phyloP scores from a whole-genome alignment of 1,140 invertebrate genomes.

The Lordiphosa clarofinis region DNA sequence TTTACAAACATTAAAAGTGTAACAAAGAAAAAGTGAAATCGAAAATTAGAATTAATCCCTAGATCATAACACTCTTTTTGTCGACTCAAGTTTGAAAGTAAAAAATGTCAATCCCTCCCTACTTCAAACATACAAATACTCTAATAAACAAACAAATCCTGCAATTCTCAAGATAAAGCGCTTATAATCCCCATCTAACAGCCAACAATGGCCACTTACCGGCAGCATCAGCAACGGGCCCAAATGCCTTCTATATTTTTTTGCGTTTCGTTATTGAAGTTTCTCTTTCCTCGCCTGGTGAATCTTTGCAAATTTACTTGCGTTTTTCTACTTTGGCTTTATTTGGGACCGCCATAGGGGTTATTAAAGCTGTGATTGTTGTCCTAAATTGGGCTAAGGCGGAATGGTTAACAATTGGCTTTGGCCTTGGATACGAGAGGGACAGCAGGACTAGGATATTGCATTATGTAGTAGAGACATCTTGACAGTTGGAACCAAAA shows the following conservation, averaged over 20 bases:
- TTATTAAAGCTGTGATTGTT: conserved; percentile 58
- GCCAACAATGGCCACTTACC: conserved; percentile 2
- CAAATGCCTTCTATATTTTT: conserved; percentile 1
- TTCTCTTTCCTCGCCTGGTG: conserved; percentile 24
- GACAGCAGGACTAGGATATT: no score
- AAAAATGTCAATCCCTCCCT: not conserved
- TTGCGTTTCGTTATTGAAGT: conserved; percentile 18
- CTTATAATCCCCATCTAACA: not conserved
- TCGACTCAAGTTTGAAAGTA: not conserved
- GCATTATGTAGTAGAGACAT: conserved; percentile 20
- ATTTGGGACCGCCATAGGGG: conserved; percentile 13
- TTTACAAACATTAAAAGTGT: no score
- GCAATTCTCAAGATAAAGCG: conserved; percentile 1
- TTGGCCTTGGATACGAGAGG: no score
- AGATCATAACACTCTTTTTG: no score
- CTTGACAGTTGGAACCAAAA: not conserved
- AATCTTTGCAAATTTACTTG: conserved; percentile 29
- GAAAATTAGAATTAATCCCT: no score
- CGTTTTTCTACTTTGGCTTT: conserved; percentile 9
- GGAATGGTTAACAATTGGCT: conserved; percentile 8
- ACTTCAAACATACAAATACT: no score
- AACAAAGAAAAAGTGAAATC: no score
- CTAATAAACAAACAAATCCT: conserved; percentile 5
- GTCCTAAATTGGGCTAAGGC: conserved; percentile 8
- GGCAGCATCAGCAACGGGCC: conserved; percentile 12